These are phyloP conservation scores for Odobenus rosmarus DNA, from an alignment of 2,113 vertebrate genomes.

Conservation along the genomic window DNA sequence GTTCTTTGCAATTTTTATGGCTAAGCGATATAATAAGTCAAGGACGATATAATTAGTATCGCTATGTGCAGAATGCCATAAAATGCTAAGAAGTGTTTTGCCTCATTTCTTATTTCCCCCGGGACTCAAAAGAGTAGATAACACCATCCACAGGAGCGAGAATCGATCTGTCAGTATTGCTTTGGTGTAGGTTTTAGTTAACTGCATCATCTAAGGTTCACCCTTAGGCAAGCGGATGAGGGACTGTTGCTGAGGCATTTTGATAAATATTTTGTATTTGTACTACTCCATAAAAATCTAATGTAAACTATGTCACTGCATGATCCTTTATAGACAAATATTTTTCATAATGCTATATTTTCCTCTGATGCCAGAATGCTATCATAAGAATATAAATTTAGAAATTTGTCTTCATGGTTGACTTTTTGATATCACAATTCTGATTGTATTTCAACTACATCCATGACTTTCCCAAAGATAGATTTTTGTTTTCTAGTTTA, in stretches of 20 bases:
- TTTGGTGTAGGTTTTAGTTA: neutral
- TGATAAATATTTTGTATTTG: neutral
- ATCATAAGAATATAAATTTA: neutral
- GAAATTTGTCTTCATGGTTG: neutral
- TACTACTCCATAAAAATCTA: neutral
- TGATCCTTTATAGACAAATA: neutral
- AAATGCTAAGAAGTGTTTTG: neutral
- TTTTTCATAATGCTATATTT: neutral
- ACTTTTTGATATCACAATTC: neutral
- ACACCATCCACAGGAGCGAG: neutral
- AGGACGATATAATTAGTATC: neutral
- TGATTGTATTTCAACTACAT: neutral
- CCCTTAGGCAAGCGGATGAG: neutral
- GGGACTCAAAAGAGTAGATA: neutral
- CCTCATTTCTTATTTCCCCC: neutral
- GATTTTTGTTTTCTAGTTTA: neutral
- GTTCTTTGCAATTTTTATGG: neutral
- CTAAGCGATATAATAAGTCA: neutral
- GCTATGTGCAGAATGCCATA: neutral
- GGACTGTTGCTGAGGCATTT: neutral
- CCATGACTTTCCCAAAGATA: neutral
- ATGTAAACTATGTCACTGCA: neutral
- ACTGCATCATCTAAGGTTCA: neutral
- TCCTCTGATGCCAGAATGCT: neutral
- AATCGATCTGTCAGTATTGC: accelerated